phyloP scores from a whole-genome alignment of 2,113 vertebrate species.

The Takifugu bimaculatus region DNA sequence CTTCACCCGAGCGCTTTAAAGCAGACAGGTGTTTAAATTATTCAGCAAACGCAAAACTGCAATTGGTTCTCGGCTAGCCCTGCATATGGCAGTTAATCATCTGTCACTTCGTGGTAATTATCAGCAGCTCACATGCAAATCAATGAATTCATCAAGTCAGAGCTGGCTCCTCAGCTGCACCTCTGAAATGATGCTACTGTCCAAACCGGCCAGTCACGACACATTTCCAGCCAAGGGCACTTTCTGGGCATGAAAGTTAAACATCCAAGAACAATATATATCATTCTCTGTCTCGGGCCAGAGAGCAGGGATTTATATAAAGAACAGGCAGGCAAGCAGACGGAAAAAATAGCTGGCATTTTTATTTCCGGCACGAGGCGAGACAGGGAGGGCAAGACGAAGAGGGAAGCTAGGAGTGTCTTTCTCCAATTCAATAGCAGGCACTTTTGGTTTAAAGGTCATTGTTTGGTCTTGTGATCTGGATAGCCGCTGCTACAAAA shows the following conservation, averaged over 20 bases:
- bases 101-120: conserved; percentile 40
- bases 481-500: conserved; percentile 57
- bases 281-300: conserved; percentile 60
- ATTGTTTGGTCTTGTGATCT: conserved; percentile 70
- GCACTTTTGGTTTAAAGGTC: conserved; percentile 59
- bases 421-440: conserved; percentile 45
- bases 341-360: conserved; percentile 59
- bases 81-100: conserved; percentile 33
- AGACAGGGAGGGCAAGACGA: conserved; percentile 16
- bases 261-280: conserved; percentile 63
- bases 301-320: conserved; percentile 59
- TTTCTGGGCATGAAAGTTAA: conserved; percentile 35
- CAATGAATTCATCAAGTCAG: conserved; percentile 27
- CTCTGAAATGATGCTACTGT: conserved; percentile 33
- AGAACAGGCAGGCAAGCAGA: conserved; percentile 49
- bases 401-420: conserved; percentile 50
- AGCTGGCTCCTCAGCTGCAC: conserved; percentile 25
- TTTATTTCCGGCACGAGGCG: conserved; percentile 54
- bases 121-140: conserved; percentile 33
- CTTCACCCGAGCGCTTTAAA: conserved; percentile 14
- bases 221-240: conserved; percentile 53
- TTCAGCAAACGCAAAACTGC: conserved; percentile 16
- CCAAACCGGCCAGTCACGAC: conserved; percentile 34
- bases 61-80: conserved; percentile 16
- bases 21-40: conserved; percentile 36